These are phyloP conservation scores for Phylloscopus collybita DNA, from an alignment of 2,797 vertebrate species.

Conservation along the genomic window DNA sequence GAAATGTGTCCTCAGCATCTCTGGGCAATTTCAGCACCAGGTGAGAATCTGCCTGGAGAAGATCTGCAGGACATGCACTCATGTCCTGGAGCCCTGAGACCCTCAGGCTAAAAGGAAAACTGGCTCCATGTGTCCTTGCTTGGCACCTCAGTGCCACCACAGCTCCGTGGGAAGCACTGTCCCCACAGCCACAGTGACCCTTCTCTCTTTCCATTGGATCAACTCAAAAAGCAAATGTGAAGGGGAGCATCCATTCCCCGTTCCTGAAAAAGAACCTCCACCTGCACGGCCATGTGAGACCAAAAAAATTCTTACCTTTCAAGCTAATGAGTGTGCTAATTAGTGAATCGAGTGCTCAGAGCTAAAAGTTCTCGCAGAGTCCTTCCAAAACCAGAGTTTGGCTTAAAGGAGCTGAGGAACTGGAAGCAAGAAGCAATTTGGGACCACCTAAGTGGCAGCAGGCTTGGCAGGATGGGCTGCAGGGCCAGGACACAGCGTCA, in stretches of 20 bases:
- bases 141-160: not conserved
- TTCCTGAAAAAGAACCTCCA: not conserved
- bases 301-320: not conserved
- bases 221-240: not conserved
- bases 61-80: not conserved
- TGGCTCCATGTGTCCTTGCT: not conserved
- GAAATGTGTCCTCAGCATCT: rapidly evolving
- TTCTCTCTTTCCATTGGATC: not conserved
- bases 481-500: rapidly evolving
- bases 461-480: not conserved
- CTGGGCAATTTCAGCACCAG: not conserved
- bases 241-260: not conserved
- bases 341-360: not conserved
- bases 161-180: not conserved
- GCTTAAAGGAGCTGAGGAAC: not conserved
- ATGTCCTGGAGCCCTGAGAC: too few relatives aligned
- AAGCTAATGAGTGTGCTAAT: not conserved
- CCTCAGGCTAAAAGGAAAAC: not conserved
- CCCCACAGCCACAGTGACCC: not conserved
- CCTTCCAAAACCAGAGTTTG: not conserved
- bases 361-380: not conserved
- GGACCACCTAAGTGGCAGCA: not conserved
- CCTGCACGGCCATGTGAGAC: not conserved
- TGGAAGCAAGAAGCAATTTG: not conserved
- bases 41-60: not conserved